Percentiles rank a stretch among this genome's conserved stretches.
Conservation (phyloP, 2,113 vertebrate genomes). For the Steatornis caripensis region DNA sequence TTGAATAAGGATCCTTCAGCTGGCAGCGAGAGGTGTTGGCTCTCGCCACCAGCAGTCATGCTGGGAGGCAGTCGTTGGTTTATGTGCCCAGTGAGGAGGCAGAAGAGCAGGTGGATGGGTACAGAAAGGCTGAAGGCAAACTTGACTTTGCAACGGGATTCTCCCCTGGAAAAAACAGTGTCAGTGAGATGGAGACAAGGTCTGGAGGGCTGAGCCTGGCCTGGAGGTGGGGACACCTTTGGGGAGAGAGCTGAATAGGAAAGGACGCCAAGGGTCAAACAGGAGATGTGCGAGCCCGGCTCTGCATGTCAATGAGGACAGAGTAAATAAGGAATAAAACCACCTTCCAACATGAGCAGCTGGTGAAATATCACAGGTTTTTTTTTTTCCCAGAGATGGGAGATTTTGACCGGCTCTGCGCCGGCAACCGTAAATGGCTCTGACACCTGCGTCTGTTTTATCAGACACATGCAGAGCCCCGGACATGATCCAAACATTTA, state of each 20-base stretch:
- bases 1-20: conserved; percentile 21
- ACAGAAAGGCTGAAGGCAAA: not conserved
- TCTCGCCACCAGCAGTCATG: not conserved
- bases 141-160: not conserved
- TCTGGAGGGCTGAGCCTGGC: not conserved
- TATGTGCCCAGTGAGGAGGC: not conserved
- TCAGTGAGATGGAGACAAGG: not conserved
- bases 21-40: not conserved
- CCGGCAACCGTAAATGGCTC: conserved; percentile 7
- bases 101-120: conserved; percentile 14
- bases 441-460: conserved; percentile 34
- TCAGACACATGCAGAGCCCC: not conserved
- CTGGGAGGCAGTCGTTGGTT: not conserved
- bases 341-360: conserved; percentile 55
- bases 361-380: conserved; percentile 34
- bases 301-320: conserved; percentile 56
- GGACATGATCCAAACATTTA: not conserved
- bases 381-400: conserved; percentile 24
- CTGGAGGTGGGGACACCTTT: not conserved
- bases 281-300: not conserved
- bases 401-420: conserved; percentile 38
- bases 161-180: not conserved
- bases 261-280: conserved; percentile 33
- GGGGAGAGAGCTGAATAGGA: not conserved
- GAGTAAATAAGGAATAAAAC: conserved; percentile 61